Evolutionary conservation across 1,140 invertebrate genomes (phyloP).

Genomic region (Hyles euphorbiae): DNA sequence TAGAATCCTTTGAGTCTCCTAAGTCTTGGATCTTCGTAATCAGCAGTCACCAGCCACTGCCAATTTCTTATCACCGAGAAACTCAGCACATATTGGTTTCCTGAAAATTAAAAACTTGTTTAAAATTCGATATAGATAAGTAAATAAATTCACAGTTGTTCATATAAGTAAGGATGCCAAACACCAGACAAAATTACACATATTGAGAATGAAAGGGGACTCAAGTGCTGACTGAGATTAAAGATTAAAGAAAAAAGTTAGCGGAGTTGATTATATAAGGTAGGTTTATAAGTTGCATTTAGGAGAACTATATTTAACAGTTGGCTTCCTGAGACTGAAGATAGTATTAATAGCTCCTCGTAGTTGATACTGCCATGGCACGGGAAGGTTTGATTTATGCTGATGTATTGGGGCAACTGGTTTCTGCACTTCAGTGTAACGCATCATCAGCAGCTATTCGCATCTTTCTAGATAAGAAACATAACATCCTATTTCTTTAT

Average conservation of each 20-base stretch:
- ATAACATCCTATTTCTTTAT: no score
- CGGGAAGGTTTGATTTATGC: no score
- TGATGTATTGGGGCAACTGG: no score
- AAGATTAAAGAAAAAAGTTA: not conserved
- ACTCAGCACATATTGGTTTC: conserved; percentile 12
- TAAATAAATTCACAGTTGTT: not conserved
- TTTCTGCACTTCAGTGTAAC: no score
- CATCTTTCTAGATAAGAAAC: no score
- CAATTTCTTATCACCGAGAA: conserved; percentile 21
- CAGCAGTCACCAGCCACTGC: conserved; percentile 8
- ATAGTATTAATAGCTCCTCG: no score
- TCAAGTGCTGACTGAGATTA: not conserved
- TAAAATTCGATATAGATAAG: not conserved
- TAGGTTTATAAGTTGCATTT: no score
- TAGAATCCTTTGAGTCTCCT: conserved; percentile 19
- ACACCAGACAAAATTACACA: not conserved
- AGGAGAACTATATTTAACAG: no score
- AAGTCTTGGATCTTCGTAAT: conserved; percentile 6
- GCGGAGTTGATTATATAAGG: not conserved
- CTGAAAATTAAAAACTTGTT: conserved; percentile 5
- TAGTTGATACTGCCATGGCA: no score
- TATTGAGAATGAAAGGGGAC: no score
- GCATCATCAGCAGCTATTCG: no score
- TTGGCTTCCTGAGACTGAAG: no score
- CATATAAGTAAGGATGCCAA: not conserved